Evolutionary conservation across 2,888 invertebrate genomes (phyloP).

Genomic region (Caenorhabditis sulstoni): DNA sequence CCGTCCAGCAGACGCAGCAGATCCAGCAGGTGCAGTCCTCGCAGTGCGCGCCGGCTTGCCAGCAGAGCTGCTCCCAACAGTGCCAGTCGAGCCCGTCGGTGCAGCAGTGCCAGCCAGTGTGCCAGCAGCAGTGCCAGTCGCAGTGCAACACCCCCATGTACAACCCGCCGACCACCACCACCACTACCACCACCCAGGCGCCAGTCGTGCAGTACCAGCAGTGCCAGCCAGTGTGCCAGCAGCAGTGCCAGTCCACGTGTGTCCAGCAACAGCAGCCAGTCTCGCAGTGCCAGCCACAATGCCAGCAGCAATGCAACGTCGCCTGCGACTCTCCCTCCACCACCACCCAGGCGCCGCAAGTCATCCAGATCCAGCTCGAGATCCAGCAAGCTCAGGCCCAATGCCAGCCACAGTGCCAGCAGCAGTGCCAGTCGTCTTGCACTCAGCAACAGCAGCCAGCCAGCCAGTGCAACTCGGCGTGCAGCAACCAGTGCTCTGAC

Average conservation of each 20-base stretch:
- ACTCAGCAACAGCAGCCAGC: conserved; percentile 65
- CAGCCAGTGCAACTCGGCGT: conserved; percentile 56
- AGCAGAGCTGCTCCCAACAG: conserved; percentile 61
- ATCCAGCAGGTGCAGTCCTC: conserved; percentile 53
- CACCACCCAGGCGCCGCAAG: conserved; percentile 56
- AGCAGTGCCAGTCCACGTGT: conserved; percentile 50
- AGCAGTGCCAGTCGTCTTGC: conserved; percentile 64
- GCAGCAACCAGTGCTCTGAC: conserved; percentile 57
- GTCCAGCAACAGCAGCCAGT: conserved; percentile 52
- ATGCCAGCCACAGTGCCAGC: conserved; percentile 68
- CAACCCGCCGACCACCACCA: conserved; percentile 49
- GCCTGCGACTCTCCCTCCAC: conserved; percentile 50
- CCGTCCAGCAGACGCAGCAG: conserved; percentile 56
- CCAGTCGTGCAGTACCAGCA: conserved; percentile 38
- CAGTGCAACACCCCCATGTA: conserved; percentile 48
- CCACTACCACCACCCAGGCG: conserved; percentile 48
- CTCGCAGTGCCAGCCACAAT: conserved; percentile 65
- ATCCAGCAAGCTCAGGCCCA: conserved; percentile 61
- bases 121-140: conserved; percentile 62
- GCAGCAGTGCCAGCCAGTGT: conserved; percentile 60
- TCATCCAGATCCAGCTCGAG: conserved; percentile 57
- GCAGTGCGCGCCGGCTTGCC: conserved; percentile 68
- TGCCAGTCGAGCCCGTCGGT: conserved; percentile 52
- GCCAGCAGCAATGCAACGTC: conserved; percentile 54
- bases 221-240: conserved; percentile 52